A percentile compares a stretch with the other conserved stretches of the same genome.
Conservation (phyloP, 2,888 invertebrate genomes). For the Sussaba pulchella region DNA sequence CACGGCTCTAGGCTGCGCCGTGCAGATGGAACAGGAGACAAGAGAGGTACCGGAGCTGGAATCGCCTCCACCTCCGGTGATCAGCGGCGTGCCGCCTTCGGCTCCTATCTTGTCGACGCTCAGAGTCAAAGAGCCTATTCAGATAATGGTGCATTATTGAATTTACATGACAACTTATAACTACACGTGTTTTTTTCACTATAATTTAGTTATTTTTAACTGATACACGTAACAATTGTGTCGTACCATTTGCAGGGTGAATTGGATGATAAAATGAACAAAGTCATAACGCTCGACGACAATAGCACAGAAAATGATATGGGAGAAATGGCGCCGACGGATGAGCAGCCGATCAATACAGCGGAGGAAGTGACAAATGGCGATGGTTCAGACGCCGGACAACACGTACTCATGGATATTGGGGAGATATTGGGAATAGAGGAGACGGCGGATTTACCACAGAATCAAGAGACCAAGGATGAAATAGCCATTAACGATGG, state of each 20-base stretch:
- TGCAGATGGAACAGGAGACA: conserved; percentile 74
- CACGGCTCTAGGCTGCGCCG: no score
- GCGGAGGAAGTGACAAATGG: conserved; percentile 76
- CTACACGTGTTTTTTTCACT: neutral
- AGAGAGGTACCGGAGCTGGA: conserved; percentile 78
- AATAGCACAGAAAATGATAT: conserved; percentile 72
- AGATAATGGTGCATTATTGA: conserved; percentile 67
- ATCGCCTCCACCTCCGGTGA: conserved; percentile 77
- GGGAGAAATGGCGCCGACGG: conserved; percentile 72
- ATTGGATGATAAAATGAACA: conserved; percentile 55
- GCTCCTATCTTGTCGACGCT: conserved; percentile 73
- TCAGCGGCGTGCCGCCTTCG: conserved; percentile 74
- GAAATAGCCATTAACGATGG: conserved; percentile 48
- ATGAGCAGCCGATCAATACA: conserved; percentile 66
- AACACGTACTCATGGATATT: conserved; percentile 63
- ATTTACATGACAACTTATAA: neutral
- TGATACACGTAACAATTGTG: no score
- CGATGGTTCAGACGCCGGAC: conserved; percentile 67
- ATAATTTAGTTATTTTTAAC: conserved; percentile 1
- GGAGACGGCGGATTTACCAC: conserved; percentile 67
- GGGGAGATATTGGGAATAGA: conserved; percentile 70
- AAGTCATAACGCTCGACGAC: conserved; percentile 68
- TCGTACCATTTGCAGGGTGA: conserved; percentile 46
- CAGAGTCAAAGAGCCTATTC: conserved; percentile 72
- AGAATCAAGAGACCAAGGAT: conserved; percentile 56